Percentiles rank a stretch among this genome's conserved stretches.
Conservation (phyloP, 2,797 vertebrate species). For the Pseudopleuronectes americanus region DNA sequence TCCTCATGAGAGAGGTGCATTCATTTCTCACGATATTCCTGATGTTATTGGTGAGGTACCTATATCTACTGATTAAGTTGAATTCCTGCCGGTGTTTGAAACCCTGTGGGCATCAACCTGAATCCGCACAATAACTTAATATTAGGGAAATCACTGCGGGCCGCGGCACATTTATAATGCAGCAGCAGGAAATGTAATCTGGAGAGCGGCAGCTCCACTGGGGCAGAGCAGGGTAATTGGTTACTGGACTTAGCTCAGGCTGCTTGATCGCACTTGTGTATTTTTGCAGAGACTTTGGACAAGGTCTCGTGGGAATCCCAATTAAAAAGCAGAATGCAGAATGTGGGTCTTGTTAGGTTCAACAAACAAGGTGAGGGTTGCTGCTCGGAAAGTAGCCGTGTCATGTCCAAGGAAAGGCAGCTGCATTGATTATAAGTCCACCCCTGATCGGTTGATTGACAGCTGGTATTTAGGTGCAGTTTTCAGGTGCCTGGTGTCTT, state of each 20-base stretch:
- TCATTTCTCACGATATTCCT: constrained; percentile 24
- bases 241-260: constrained; percentile 75
- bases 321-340: constrained; percentile 79
- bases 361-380: constrained; percentile 65
- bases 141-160: constrained; percentile 67
- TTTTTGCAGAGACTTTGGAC: constrained; percentile 75
- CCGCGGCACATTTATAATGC: constrained; percentile 75
- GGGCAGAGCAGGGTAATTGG: constrained; percentile 79
- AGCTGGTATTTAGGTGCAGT: constrained; percentile 18
- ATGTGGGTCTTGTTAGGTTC: constrained; percentile 63
- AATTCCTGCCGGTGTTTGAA: constrained; percentile 31
- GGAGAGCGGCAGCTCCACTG: constrained; percentile 55
- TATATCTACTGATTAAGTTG: constrained; percentile 15
- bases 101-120: constrained; percentile 48
- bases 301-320: constrained; percentile 78
- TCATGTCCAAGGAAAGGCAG: constrained; percentile 40
- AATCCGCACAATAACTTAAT: constrained; percentile 59
- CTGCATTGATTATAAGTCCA: constrained; percentile 41
- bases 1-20: background rate
- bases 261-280: constrained; percentile 68
- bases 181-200: constrained; percentile 75
- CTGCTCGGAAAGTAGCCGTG: constrained; percentile 64
- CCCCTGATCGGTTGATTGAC: constrained; percentile 21
- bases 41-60: constrained; percentile 21
- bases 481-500: constrained; percentile 30